Evolutionary conservation across 2,888 invertebrate genomes (phyloP).

Genomic region (Atethmia centrago): DNA sequence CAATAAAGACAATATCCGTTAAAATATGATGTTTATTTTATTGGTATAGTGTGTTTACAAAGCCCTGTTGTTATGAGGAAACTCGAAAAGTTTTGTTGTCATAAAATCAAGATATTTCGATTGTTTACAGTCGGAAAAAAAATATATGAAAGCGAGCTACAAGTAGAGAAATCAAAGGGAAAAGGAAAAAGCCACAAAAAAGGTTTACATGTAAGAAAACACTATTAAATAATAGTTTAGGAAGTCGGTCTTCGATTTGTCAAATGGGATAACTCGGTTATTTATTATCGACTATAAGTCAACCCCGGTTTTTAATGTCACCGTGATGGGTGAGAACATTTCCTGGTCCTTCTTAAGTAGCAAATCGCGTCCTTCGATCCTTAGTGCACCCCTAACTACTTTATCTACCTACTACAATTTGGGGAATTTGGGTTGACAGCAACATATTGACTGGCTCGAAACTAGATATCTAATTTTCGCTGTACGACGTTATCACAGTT

Average conservation of each 20-base stretch:
- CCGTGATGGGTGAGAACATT: rapidly evolving
- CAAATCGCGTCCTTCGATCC: constrained; percentile 6
- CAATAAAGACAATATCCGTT: constrained; percentile 43
- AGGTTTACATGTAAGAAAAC: not conserved
- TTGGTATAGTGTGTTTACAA: constrained; percentile 28
- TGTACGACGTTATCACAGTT: constrained; percentile 21
- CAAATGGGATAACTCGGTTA: not conserved
- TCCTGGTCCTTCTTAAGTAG: not conserved
- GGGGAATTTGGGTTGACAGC: constrained; percentile 17
- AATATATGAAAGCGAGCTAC: not conserved
- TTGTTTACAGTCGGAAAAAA: not conserved
- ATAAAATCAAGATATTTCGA: constrained; percentile 11
- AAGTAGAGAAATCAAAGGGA: constrained; percentile 1
- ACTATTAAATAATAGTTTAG: not conserved
- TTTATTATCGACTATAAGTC: too few species aligned
- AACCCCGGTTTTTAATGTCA: not conserved
- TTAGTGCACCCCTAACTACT: not conserved
- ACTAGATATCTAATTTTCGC: constrained; percentile 44
- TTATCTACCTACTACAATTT: constrained; percentile 1
- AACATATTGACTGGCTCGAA: constrained; percentile 27
- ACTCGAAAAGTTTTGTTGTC: constrained; percentile 19
- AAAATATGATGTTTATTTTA: constrained; percentile 38
- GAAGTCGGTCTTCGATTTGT: not conserved
- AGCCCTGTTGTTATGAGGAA: constrained; percentile 21
- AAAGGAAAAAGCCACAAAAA: not conserved